Percentiles rank a stretch among this genome's conserved stretches.
Conservation (phyloP, 37 sponge, comb jelly and placozoan genomes). For the Eunapius fragilis region DNA sequence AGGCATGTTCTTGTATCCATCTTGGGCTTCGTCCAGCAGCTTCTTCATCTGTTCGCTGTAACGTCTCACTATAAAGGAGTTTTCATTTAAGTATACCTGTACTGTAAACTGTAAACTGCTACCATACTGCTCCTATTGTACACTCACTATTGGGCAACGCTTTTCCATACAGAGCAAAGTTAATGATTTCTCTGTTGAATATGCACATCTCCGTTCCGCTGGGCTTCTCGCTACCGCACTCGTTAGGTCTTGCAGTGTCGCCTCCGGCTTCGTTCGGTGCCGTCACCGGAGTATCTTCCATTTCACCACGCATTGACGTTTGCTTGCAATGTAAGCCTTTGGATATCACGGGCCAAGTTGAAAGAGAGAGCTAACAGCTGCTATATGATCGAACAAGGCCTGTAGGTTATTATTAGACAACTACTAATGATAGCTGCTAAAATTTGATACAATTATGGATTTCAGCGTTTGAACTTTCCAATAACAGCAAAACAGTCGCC, state of each 20-base stretch:
- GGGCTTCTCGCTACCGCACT: not conserved
- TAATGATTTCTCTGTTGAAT: slow-evolving; percentile 51
- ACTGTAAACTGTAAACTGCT: too few species aligned
- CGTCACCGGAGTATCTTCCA: not conserved
- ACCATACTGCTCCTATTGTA: slow-evolving; percentile 29
- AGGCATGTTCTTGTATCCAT: slow-evolving; percentile 53
- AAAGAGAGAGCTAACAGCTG: not conserved
- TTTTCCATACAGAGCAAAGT: slow-evolving; percentile 52
- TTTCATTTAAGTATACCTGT: not conserved
- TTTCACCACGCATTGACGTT: not conserved
- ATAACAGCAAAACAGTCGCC: not conserved
- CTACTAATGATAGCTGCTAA: not conserved
- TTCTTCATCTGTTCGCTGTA: slow-evolving; percentile 36
- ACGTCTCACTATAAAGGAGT: slow-evolving; percentile 10
- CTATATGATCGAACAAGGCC: not conserved
- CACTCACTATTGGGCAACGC: not conserved
- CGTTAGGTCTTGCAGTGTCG: not conserved
- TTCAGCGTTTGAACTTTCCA: not conserved
- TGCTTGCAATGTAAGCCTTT: not conserved
- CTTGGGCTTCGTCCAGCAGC: slow-evolving; percentile 30
- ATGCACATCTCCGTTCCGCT: not conserved
- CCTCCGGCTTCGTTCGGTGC: not conserved
- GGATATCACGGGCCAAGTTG: not conserved
- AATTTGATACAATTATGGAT: not conserved
- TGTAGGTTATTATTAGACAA: not conserved